Evolutionary conservation across 2,113 vertebrate genomes (phyloP).

Genomic region (Coracopsis vasa): DNA sequence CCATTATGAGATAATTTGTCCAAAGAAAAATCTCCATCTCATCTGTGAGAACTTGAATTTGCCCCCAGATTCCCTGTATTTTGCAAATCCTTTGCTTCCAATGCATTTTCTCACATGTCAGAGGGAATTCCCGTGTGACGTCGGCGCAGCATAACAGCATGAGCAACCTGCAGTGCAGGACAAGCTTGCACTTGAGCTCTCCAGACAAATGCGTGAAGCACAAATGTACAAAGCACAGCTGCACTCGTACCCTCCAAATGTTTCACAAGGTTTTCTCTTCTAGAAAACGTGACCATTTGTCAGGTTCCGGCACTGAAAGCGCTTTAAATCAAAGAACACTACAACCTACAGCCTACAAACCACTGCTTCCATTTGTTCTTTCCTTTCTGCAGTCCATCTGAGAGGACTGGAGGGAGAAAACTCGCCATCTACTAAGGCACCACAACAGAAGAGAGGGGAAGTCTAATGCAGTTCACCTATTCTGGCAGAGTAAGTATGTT

Average conservation of each 20-base stretch:
- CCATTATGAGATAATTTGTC: rapidly evolving
- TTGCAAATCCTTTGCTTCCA: not conserved
- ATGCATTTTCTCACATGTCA: rapidly evolving
- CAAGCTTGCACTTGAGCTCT: not conserved
- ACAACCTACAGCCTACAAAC: not conserved
- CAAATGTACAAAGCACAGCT: not conserved
- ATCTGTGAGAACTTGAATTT: not conserved
- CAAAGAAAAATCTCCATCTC: not conserved
- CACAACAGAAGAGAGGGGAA: rapidly evolving
- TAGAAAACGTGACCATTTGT: not conserved
- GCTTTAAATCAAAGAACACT: rapidly evolving
- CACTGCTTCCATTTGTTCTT: not conserved
- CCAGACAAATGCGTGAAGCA: not conserved
- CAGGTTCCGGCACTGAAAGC: not conserved
- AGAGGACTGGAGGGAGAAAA: not conserved
- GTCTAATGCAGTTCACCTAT: not conserved
- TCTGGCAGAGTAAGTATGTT: not conserved
- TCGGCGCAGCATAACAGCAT: rapidly evolving
- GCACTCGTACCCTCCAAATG: rapidly evolving
- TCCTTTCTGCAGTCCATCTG: not conserved
- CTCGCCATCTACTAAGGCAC: not conserved
- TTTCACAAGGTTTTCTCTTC: not conserved
- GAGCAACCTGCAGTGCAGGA: not conserved
- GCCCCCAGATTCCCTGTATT: not conserved
- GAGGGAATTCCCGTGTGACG: not conserved